Conservation (phyloP, 2,888 invertebrate genomes). For the Mimas tiliae region DNA sequence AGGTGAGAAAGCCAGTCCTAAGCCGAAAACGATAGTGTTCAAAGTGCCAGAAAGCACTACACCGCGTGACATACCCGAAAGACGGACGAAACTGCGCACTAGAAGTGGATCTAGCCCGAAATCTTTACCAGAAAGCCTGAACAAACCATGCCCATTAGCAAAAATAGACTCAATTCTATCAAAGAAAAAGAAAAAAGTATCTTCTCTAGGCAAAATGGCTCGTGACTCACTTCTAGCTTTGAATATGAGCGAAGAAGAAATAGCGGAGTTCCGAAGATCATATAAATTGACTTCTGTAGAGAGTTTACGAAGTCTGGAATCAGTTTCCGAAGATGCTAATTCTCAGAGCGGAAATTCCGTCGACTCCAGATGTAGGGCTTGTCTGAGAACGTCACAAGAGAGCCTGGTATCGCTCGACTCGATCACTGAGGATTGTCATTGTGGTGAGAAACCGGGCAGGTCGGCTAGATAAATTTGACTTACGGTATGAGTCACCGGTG, state of each 20-base stretch:
- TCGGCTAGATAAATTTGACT: constrained; percentile 57
- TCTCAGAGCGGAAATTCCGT: constrained; percentile 75
- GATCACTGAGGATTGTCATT: constrained; percentile 71
- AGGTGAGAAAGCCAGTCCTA: constrained; percentile 57
- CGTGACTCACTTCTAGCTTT: constrained; percentile 74
- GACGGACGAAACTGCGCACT: constrained; percentile 61
- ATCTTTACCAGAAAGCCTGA: constrained; percentile 75
- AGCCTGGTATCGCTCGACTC: constrained; percentile 79
- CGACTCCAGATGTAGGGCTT: constrained; percentile 72
- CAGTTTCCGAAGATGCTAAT: constrained; percentile 76
- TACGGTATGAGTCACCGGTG: constrained; percentile 5
- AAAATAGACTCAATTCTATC: constrained; percentile 64
- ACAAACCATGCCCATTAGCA: constrained; percentile 66
- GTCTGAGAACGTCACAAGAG: constrained; percentile 73
- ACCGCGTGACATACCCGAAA: constrained; percentile 74
- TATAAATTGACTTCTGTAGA: constrained; percentile 77
- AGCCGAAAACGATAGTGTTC: constrained; percentile 70
- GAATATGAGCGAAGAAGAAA: constrained; percentile 80
- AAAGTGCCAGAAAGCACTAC: constrained; percentile 72
- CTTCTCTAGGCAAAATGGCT: constrained; percentile 77
- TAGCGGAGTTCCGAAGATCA: constrained; percentile 72
- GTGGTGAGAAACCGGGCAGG: constrained; percentile 57
- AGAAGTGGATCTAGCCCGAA: constrained; percentile 77
- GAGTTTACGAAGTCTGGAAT: constrained; percentile 73
- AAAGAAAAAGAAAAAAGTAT: constrained; percentile 74